These are phyloP conservation scores for Trochalopteron elliotii DNA, from an alignment of 2,113 vertebrate species.

Conservation along the genomic window DNA sequence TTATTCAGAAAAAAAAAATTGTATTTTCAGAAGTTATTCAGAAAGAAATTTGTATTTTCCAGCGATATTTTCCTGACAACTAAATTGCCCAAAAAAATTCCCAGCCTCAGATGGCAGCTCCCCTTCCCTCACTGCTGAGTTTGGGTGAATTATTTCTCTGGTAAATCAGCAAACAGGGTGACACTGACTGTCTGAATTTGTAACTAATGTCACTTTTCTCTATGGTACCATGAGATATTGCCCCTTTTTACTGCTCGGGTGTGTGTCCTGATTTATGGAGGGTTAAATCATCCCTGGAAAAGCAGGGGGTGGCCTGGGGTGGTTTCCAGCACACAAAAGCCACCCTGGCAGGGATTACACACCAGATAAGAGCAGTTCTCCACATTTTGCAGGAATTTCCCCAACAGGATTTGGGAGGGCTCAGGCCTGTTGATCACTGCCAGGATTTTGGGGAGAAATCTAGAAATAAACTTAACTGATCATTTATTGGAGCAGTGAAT, in stretches of 20 bases:
- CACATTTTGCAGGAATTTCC: neutral
- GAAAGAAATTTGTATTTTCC: too few relatives aligned
- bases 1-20: neutral
- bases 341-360: accelerated
- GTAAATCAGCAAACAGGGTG: neutral
- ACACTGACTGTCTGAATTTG: neutral
- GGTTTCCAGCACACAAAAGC: neutral
- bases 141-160: neutral
- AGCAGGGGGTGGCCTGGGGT: neutral
- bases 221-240: accelerated
- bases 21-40: neutral
- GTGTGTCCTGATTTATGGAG: neutral
- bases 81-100: neutral
- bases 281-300: neutral
- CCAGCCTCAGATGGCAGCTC: neutral
- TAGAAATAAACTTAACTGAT: neutral
- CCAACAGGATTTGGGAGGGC: neutral
- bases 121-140: neutral
- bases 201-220: neutral
- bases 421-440: neutral
- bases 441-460: neutral
- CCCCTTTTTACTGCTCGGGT: accelerated
- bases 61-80: neutral
- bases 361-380: accelerated
- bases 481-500: neutral